Evolutionary conservation across 1,140 invertebrate genomes (phyloP), one percentile per base, ranked within the genome.

Genomic region (Lutraria rhynchaena): DNA sequence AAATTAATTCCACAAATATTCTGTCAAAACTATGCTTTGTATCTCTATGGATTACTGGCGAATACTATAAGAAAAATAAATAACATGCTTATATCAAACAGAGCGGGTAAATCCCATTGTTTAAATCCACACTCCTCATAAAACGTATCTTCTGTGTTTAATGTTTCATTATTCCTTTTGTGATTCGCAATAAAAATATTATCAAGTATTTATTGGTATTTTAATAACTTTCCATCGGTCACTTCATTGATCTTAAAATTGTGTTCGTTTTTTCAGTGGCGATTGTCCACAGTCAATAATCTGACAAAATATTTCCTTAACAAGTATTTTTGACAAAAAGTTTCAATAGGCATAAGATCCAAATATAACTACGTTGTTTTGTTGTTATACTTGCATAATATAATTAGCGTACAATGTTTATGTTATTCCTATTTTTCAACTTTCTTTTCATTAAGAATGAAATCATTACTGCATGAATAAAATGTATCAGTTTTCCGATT

Each of bases 221-320:
- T 67, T 27, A 29, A 29, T 67, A 31, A 29, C 27, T 63, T 63
- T 63, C 44, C 15, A 2, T 41, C 60, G 15, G 37, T 19, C 31
- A 35, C 33, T 63, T 22, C 60, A 63, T 24, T 44, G 60, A 63
- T 35, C 60, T 63, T 41, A n/a, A n/a, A 35, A 63, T 15, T 63
- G 11, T 44, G 37, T 63, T n/a, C 22, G 24, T 7, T 63, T 2
- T 46, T 67, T 41, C 41, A 31, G 15, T 29, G 31, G 15, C 24
- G 5, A 46, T 46, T 51, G 35, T 46, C 63, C 31, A 9, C 11
- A 46, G 9, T 33, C 27, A 27, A 1, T 67, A 67, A 67, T 67
- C 63, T 49, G 3, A 0, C 5, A 27, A 49, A 67, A 67, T 67
- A 67, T 67, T 67, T 15, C 29, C n/a, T 27, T 29, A 24, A 19